Evolutionary conservation across 2,888 invertebrate species (phyloP), one percentile per base, ranked within the genome.

Genomic region (Polietes domitor): DNA sequence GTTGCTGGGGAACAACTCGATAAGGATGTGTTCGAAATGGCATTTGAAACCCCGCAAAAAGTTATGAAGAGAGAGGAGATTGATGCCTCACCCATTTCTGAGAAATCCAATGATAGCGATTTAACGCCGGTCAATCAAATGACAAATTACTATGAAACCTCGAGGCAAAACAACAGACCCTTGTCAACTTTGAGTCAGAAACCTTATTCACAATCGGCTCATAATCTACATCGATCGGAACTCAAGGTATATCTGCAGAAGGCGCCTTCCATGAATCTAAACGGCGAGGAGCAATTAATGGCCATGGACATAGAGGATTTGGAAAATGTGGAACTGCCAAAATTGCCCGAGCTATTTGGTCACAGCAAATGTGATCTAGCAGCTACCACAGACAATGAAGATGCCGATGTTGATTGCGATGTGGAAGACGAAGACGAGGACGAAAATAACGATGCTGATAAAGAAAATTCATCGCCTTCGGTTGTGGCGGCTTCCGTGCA

Each of bases 171-270:
- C n/a, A 53, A 65, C n/a, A 75, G 82, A 15, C 75, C 82, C 3
- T 85, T 83, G 9, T 53, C 79, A 2, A 86, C 86, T 41, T 75
- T 88, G 0, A 85, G 85, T 17, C 87, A 88, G 10, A 91, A 89
- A 7, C 88, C 87, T 47, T 89, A 91, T 65, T 92, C 92, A 0
- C 88, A 90, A 73, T 92, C 92, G 0, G 91, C 88, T 3, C 89
- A 89, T 77, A 92, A 92, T 85, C 85, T 92, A 17, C 91, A 92
- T 78, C 89, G 90, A 32, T 88, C 91, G 2, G 92, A 92, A 80
- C 82, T 92, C 0, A 90, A 89, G 28, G 88, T 92, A 0, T 91
- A 88, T 79, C 86, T 92, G 2, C 89, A 91, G 70, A 91, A 90
- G 82, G 89, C 91, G 2, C 91, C 92, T 19, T 92, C 92, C 5